Evolutionary conservation across 2,797 vertebrate genomes (phyloP).

Genomic region (Neosilurus mollespiculum): DNA sequence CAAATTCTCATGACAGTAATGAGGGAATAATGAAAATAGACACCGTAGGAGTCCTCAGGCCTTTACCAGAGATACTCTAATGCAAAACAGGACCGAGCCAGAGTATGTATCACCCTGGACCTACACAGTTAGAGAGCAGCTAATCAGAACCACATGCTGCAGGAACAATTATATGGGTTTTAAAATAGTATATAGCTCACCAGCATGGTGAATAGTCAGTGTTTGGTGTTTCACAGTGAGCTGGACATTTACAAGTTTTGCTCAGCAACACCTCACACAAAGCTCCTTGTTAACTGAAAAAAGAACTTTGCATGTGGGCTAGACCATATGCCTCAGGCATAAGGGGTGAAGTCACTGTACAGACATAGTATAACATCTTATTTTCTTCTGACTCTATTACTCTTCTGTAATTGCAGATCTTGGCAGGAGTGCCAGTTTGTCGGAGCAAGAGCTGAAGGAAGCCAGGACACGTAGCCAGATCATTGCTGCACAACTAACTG

Average conservation of each 20-base stretch:
- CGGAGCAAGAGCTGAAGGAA: conserved; percentile 91
- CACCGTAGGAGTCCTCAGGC: conserved; percentile 31
- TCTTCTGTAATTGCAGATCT: conserved; percentile 71
- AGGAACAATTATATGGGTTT: conserved; percentile 64
- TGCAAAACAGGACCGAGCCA: conserved; percentile 29
- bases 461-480: conserved; percentile 85
- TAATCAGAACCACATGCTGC: conserved; percentile 65
- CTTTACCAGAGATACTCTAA: conserved; percentile 17
- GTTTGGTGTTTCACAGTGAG: conserved; percentile 50
- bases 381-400: conserved; percentile 18
- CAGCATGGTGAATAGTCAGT: conserved; percentile 63
- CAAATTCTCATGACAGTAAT: conserved; percentile 39
- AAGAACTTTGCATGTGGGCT: conserved; percentile 11
- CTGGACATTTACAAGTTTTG: conserved; percentile 58
- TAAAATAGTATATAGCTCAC: conserved; percentile 63
- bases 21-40: conserved; percentile 39
- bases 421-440: conserved; percentile 85
- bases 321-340: not conserved
- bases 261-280: conserved; percentile 48
- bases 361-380: conserved; percentile 5
- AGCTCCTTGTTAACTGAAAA: conserved; percentile 47
- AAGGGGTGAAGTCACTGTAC: conserved; percentile 14
- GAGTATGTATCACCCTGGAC: conserved; percentile 13
- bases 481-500: conserved; percentile 90
- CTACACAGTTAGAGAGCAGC: conserved; percentile 6